Evolutionary conservation across 2,888 invertebrate species (phyloP).

Genomic region (Brassicogethes aeneus): DNA sequence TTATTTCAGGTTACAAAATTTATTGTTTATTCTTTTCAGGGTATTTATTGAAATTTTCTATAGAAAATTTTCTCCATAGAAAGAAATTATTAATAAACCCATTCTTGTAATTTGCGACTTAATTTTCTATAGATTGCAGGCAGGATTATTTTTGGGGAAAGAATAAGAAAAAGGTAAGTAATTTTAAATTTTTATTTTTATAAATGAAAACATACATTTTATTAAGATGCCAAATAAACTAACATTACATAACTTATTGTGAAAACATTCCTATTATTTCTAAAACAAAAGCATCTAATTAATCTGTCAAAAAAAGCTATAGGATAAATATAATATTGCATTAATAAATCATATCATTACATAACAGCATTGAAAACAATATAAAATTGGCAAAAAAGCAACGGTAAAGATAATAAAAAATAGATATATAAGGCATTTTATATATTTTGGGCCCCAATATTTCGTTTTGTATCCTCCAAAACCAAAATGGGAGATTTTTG

Average conservation of each 20-base stretch:
- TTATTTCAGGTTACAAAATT: too few relatives aligned
- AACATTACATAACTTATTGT: slow-evolving; percentile 9
- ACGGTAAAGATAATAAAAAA: slow-evolving; percentile 26
- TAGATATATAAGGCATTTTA: slow-evolving; percentile 16
- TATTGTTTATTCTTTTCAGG: too few relatives aligned
- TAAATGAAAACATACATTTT: slow-evolving; percentile 29
- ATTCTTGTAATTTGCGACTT: too few relatives aligned
- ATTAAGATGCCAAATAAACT: slow-evolving; percentile 26
- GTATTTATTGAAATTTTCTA: too few relatives aligned
- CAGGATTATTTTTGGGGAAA: too few relatives aligned
- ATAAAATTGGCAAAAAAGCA: slow-evolving; percentile 28
- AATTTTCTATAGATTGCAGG: too few relatives aligned
- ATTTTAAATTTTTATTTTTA: slow-evolving; percentile 17
- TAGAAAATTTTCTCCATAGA: too few relatives aligned
- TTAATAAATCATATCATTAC: not conserved
- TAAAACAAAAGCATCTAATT: slow-evolving; percentile 9
- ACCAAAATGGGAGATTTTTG: slow-evolving; percentile 16
- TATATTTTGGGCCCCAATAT: not conserved
- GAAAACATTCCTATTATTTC: slow-evolving; percentile 28
- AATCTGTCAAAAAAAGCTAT: slow-evolving; percentile 9
- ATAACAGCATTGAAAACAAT: slow-evolving; percentile 27
- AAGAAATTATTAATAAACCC: too few relatives aligned
- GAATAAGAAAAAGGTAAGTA: too few relatives aligned
- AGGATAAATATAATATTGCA: not conserved
- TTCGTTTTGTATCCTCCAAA: not conserved